Percentiles rank a stretch among this genome's conserved stretches.
phyloP scores from a whole-genome alignment of 2,888 invertebrate species.

The Hyles lineata region DNA sequence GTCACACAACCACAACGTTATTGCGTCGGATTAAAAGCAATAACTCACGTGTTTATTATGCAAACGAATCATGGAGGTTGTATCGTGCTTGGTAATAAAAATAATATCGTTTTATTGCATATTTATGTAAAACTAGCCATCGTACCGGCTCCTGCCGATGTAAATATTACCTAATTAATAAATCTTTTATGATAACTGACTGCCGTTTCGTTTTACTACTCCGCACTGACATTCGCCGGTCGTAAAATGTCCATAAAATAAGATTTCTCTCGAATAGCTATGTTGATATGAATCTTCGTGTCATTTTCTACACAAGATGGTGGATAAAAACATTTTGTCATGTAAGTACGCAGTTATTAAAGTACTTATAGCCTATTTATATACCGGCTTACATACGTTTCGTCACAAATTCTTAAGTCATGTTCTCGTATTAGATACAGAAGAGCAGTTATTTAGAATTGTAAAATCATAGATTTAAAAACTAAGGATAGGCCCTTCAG shows the following conservation, averaged over 20 bases:
- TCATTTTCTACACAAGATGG: constrained; percentile 5
- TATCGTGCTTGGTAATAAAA: constrained; percentile 31
- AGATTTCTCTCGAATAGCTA: not conserved
- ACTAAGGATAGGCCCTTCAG: too few species aligned
- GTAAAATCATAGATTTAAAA: too few species aligned
- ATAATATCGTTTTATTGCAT: constrained; percentile 33
- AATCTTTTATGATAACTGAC: constrained; percentile 22
- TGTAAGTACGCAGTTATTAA: not conserved
- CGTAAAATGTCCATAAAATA: constrained; percentile 7
- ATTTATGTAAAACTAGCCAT: constrained; percentile 38
- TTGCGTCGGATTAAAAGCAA: constrained; percentile 16
- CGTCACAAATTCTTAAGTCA: not conserved
- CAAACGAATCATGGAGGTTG: constrained; percentile 32
- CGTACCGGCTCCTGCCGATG: constrained; percentile 9
- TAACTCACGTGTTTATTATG: constrained; percentile 37
- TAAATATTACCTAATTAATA: constrained; percentile 25
- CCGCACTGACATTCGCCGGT: constrained; percentile 8
- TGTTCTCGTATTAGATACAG: not conserved
- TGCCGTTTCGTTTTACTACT: constrained; percentile 7
- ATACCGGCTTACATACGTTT: not conserved
- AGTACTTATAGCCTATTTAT: not conserved
- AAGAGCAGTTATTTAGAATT: not conserved
- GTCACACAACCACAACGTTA: constrained; percentile 29
- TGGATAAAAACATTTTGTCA: not conserved
- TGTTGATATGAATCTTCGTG: constrained; percentile 18